Evolutionary conservation across 2,797 vertebrate species (phyloP).

Genomic region (Euthynnus affinis): DNA sequence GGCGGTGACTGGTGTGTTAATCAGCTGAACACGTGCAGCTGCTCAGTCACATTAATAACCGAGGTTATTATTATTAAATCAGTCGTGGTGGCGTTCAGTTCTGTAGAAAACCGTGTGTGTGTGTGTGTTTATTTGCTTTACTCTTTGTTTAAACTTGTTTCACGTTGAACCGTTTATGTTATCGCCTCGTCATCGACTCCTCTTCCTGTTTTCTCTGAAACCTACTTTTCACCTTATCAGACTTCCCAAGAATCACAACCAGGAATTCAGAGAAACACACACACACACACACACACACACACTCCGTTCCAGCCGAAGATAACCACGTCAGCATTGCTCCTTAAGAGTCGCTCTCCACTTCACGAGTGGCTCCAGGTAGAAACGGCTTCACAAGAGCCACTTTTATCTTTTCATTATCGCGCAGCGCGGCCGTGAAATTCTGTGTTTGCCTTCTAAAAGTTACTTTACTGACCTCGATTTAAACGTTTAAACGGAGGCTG

Average conservation of each 20-base stretch:
- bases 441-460: neutral
- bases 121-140: neutral
- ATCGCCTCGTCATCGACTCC: too few relatives aligned
- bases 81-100: too few relatives aligned
- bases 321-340: neutral
- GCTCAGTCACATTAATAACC: too few relatives aligned
- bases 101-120: too few relatives aligned
- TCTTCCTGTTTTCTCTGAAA: neutral
- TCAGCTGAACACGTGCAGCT: too few relatives aligned
- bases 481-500: neutral
- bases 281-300: too few relatives aligned
- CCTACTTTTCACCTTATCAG: neutral
- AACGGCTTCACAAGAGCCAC: neutral
- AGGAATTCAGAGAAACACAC: neutral
- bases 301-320: too few relatives aligned
- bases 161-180: neutral
- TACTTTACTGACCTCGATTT: too few relatives aligned
- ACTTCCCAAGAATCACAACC: slow-evolving; percentile 15
- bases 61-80: neutral
- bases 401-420: too few relatives aligned
- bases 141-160: neutral
- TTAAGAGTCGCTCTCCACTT: neutral
- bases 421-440: too few relatives aligned
- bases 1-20: neutral
- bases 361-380: neutral